These are phyloP conservation scores for Leptinotarsa lineolata DNA, from an alignment of 1,140 invertebrate species.

Conservation along the genomic window DNA sequence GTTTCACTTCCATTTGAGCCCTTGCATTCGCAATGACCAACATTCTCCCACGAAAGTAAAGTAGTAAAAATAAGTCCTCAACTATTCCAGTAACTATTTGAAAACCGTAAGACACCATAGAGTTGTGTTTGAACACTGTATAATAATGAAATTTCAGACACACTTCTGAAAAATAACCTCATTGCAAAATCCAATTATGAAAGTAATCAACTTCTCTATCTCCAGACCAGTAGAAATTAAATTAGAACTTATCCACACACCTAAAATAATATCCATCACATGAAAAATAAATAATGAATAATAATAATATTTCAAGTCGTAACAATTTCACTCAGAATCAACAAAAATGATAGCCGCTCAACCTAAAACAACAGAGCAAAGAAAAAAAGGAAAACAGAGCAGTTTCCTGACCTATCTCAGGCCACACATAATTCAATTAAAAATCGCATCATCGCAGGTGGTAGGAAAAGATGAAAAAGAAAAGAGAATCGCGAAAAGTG, in stretches of 20 bases:
- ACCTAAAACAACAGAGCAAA: constrained; percentile 8
- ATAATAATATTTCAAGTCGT: neutral
- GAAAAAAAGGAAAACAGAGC: constrained; percentile 1
- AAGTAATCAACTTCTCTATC: neutral
- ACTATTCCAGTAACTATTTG: too few relatives aligned
- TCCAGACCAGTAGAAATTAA: neutral
- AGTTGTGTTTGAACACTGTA: too few relatives aligned
- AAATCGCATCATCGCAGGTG: constrained; percentile 16
- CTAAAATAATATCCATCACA: neutral
- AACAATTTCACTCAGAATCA: neutral
- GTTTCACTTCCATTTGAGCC: too few relatives aligned
- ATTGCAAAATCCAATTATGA: neutral
- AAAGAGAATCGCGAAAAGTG: constrained; percentile 25
- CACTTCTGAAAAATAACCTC: too few relatives aligned
- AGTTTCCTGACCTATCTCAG: constrained; percentile 22
- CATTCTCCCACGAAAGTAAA: too few relatives aligned
- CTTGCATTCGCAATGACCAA: too few relatives aligned
- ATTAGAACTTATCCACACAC: neutral
- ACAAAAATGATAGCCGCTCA: constrained; percentile 6
- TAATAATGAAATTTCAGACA: too few relatives aligned
- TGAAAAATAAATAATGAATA: neutral
- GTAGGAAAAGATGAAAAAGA: constrained; percentile 1
- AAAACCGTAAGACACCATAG: too few relatives aligned
- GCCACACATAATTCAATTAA: constrained; percentile 24
- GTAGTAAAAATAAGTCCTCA: too few relatives aligned